These are phyloP conservation scores for Pterocles burchelli DNA, from an alignment of 2,113 vertebrate genomes.

Conservation along the genomic window DNA sequence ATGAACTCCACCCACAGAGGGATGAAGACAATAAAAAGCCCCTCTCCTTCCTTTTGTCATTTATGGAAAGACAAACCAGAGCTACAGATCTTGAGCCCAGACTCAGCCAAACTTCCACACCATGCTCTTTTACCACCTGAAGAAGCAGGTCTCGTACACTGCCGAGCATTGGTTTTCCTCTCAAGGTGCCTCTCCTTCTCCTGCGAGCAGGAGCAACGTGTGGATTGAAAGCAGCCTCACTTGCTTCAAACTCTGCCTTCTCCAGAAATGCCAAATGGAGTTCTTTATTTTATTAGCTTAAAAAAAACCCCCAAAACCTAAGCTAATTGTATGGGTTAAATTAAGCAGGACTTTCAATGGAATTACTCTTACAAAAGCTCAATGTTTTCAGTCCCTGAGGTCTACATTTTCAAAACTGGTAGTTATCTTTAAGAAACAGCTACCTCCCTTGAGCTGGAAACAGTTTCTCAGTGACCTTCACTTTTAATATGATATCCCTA, in stretches of 20 bases:
- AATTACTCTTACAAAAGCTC: conserved; percentile 12
- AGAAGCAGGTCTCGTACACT: background rate
- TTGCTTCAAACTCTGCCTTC: background rate
- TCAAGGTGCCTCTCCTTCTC: background rate
- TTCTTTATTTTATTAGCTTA: background rate
- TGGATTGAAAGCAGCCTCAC: background rate
- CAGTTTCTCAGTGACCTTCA: conserved; percentile 46
- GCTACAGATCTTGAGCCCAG: background rate
- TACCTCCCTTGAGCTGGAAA: conserved; percentile 28
- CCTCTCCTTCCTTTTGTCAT: background rate
- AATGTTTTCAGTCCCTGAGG: conserved; percentile 4
- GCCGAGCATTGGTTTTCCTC: background rate
- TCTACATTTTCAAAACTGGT: conserved; percentile 32
- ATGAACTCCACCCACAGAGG: background rate
- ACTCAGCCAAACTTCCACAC: background rate
- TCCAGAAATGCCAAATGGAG: background rate
- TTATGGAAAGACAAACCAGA: background rate
- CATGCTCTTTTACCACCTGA: background rate
- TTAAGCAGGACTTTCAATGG: background rate
- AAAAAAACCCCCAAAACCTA: background rate
- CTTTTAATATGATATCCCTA: conserved; percentile 43
- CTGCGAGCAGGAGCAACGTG: background rate
- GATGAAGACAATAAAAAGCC: background rate
- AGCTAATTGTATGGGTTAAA: background rate
- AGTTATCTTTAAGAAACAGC: conserved; percentile 55